Conservation (phyloP, 2,113 vertebrate genomes). For the Strix aluco region DNA sequence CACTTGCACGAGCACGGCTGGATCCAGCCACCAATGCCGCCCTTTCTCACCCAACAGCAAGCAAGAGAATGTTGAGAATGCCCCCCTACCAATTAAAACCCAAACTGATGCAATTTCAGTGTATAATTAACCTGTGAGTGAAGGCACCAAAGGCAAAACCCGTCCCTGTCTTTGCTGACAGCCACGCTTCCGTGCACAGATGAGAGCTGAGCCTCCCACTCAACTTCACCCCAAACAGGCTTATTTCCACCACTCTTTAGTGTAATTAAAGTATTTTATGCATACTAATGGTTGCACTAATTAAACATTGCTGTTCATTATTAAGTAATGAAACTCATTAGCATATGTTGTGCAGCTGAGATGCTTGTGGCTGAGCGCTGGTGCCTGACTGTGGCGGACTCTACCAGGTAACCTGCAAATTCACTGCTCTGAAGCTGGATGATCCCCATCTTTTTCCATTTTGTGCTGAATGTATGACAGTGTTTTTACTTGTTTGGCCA, state of each 20-base stretch:
- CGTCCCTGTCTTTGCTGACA: background rate
- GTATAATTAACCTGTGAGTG: rapidly evolving
- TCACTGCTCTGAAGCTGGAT: background rate
- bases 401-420: background rate
- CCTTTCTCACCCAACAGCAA: background rate
- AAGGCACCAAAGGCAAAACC: background rate
- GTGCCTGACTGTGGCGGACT: background rate
- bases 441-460: background rate
- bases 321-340: conserved; percentile 31
- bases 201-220: background rate
- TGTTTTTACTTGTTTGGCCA: background rate
- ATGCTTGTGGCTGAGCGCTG: rapidly evolving
- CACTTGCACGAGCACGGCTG: background rate
- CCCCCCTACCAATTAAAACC: background rate
- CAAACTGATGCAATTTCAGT: rapidly evolving
- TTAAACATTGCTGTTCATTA: conserved; percentile 24
- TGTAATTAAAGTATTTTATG: background rate
- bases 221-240: background rate
- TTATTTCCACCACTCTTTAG: background rate
- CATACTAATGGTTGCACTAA: background rate
- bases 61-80: background rate
- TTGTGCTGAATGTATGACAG: background rate
- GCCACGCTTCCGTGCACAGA: background rate
- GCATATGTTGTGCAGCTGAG: background rate
- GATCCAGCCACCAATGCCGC: rapidly evolving